Conservation (phyloP, 2,888 invertebrate genomes). For the Agrotis segetum region DNA sequence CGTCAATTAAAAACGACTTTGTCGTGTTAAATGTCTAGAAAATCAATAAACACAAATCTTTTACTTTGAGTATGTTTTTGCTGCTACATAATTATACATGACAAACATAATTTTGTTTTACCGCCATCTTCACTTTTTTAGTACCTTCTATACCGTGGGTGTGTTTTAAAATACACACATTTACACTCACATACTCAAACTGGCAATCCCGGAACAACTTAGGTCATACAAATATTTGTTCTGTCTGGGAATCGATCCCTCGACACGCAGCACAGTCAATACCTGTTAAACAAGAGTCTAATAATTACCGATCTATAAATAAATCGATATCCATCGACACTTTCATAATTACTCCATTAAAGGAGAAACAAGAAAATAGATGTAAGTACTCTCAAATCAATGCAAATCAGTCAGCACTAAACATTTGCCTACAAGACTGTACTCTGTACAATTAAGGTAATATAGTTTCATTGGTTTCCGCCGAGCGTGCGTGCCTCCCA, state of each 20-base stretch:
- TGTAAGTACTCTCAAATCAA: background rate
- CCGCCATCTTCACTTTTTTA: no score
- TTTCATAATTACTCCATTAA: background rate
- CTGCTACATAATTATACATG: no score
- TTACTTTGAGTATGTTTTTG: no score
- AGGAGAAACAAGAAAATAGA: background rate
- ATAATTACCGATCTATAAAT: constrained; percentile 1
- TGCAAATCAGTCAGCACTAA: background rate
- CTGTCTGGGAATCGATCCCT: no score
- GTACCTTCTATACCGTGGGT: no score
- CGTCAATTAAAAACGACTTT: no score
- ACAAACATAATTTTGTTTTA: no score
- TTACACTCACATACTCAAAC: no score
- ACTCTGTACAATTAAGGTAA: constrained; percentile 66
- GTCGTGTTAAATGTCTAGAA: background rate
- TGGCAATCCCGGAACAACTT: no score
- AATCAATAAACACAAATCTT: background rate
- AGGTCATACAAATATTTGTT: no score
- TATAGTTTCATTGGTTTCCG: constrained; percentile 74
- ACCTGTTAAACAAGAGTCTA: background rate
- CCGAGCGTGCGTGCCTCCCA: constrained; percentile 36
- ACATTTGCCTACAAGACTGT: constrained; percentile 49
- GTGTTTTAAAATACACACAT: no score
- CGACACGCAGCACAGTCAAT: no score
- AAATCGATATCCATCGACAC: background rate